Base-by-base conservation (phyloP, 2,797 vertebrate genomes). In the Sebastes trivittatus region DNA sequence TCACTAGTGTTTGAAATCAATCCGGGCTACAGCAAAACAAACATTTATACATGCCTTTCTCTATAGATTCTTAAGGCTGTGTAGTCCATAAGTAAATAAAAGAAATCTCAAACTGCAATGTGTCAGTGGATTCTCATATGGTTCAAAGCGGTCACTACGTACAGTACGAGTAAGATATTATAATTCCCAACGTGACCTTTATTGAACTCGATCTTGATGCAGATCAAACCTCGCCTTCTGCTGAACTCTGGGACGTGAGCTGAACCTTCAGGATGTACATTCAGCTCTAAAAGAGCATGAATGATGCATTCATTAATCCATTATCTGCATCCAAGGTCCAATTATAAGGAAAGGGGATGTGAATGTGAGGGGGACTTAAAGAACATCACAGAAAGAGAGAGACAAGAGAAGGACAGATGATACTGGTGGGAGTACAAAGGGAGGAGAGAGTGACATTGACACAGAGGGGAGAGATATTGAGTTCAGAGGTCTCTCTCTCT, bases 401-500 rank as follows among this genome's bases (percentile, higher is more conserved):
- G 42, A 75, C 32, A 63, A 64, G 25, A 67, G 7, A 38, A 42
- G 60, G 71, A 20, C 34, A 58, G 30, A 38, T 46, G 49, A 58
- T 22, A 8, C 27, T 52, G n/a, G 62, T 46, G 49, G 69, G 60
- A 32, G 20, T 32, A 29, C 61, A 69, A 73, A 29, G 58, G 11
- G 11, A 58, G 13, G 58, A 59, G 30, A 79, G 56, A 46, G 55
- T 75, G 66, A 74, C 70, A 38, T 64, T 25, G 65, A 84, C 55
- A 66, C 27, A 71, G 42, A 36, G 46, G 42, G 46, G 59, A 52
- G 7, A 73, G 36, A 68, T 61, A 69, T 63, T 85, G 58, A 86
- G 75, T 85, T 88, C 80, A 91, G 75, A 76, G 62, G 65, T 89
- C 73, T 77, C 25, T 68, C 62, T 86, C 61, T 23, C 23, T 23